Evolutionary conservation across 2,888 invertebrate genomes (phyloP).

Genomic region (Lasioglossum villosulum): DNA sequence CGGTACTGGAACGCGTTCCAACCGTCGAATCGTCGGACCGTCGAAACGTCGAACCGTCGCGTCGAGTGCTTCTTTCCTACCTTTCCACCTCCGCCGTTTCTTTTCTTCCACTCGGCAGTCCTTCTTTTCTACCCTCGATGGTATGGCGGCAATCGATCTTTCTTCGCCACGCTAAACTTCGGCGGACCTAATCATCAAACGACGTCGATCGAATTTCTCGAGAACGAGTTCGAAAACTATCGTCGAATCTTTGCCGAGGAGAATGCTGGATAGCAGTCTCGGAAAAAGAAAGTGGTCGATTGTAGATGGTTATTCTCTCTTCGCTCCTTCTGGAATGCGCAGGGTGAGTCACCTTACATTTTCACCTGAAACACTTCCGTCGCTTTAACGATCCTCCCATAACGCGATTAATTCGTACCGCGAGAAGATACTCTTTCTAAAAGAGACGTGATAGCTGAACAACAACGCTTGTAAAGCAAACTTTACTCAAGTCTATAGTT

Average conservation of each 20-base stretch:
- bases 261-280: too few species aligned
- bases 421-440: too few species aligned
- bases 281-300: too few species aligned
- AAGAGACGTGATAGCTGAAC: too few species aligned
- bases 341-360: not conserved
- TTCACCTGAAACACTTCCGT: not conserved
- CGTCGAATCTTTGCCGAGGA: too few species aligned
- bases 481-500: not conserved
- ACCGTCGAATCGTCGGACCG: constrained; percentile 36
- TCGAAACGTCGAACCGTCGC: constrained; percentile 32
- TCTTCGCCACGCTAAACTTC: not conserved
- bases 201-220: not conserved
- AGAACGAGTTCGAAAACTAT: not conserved
- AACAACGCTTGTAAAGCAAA: too few species aligned
- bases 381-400: not conserved
- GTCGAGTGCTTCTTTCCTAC: constrained; percentile 50
- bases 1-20: constrained; percentile 51
- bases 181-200: not conserved
- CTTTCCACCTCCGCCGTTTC: constrained; percentile 18
- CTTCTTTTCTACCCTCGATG: constrained; percentile 17
- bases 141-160: constrained; percentile 13
- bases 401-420: too few species aligned
- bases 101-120: not conserved
- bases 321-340: not conserved
- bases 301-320: too few species aligned